Percentiles rank a stretch among this genome's conserved stretches.
phyloP scores from a whole-genome alignment of 2,797 vertebrate genomes.

The Bradypus variegatus region DNA sequence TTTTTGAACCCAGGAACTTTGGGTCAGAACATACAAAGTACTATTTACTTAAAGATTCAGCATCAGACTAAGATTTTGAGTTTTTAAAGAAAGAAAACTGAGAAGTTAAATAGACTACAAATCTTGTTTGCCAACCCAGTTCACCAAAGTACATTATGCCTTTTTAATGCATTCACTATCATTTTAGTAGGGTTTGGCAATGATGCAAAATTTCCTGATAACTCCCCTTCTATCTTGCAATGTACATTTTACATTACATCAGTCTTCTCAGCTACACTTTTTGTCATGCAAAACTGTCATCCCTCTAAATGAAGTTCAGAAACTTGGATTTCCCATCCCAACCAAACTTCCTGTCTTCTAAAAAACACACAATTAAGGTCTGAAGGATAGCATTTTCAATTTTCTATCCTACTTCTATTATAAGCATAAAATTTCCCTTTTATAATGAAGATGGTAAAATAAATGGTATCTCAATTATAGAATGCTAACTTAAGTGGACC shows the following conservation, averaged over 20 bases:
- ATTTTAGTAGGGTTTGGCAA: neutral
- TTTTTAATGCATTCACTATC: neutral
- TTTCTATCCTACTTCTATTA: neutral
- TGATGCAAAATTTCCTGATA: neutral
- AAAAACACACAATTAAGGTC: neutral
- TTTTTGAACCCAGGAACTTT: neutral
- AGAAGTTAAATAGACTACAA: neutral
- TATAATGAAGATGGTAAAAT: neutral
- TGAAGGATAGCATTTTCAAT: neutral
- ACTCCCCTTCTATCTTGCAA: neutral
- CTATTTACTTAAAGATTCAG: neutral
- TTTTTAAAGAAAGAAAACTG: neutral
- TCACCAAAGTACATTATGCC: neutral
- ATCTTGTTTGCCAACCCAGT: neutral
- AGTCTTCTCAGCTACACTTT: neutral
- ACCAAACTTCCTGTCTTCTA: neutral
- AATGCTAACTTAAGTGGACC: neutral
- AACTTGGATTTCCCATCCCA: neutral
- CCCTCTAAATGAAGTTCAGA: neutral
- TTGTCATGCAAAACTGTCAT: constrained; percentile 15
- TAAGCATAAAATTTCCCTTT: neutral
- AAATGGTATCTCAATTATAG: neutral
- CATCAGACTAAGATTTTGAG: neutral
- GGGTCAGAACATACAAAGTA: neutral
- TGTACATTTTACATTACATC: neutral